Evolutionary conservation across 2,113 vertebrate genomes (phyloP), one percentile per base, ranked within the genome.

Genomic region (Albula goreensis): DNA sequence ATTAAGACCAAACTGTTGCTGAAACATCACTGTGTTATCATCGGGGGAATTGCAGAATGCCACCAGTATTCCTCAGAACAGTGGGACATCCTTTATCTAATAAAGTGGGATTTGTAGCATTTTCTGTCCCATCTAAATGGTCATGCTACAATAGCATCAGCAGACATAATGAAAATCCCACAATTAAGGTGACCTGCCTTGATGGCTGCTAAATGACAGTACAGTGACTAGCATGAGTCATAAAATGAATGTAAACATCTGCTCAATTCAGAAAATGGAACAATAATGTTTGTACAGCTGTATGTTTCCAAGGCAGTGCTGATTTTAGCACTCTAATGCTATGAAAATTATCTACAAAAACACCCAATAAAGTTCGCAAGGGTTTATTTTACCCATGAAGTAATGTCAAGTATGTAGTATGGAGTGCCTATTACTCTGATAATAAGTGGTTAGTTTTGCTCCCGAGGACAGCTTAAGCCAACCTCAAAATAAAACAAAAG

Each of bases 111-210:
- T 92, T 89, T 89, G 89, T 80, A 87, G 86, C 84, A 66, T 90
- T 85, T 77, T 89, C 84, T 88, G 13, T 70, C n/a, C 5, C 78
- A 85, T 70, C 79, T 85, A 70, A 90, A 82, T 90, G 89, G 90
- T 90, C 88, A 63, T 63, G 85, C 81, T 49, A 89, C 88, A 87
- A 60, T 85, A 48, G 88, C 83, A 87, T 91, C 87, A 89, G 79
- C 80, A 80, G 88, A 90, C 87, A 89, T 88, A 89, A 88, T 89
- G 89, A 88, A 87, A 90, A 86, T 85, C 74, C 86, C 51, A 88
- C 48, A 89, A 89, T 92, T 85, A 86, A 92, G 90, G 92, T 89
- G 88, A 91, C 90, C 89, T 92, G 83, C 70, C 88, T 85, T 90
- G 88, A 90, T 83, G 87, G 85, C 81, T 88, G 56, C 88, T 92